These are phyloP conservation scores for Festucalex cinctus DNA, from an alignment of 2,113 vertebrate species.

Conservation along the genomic window DNA sequence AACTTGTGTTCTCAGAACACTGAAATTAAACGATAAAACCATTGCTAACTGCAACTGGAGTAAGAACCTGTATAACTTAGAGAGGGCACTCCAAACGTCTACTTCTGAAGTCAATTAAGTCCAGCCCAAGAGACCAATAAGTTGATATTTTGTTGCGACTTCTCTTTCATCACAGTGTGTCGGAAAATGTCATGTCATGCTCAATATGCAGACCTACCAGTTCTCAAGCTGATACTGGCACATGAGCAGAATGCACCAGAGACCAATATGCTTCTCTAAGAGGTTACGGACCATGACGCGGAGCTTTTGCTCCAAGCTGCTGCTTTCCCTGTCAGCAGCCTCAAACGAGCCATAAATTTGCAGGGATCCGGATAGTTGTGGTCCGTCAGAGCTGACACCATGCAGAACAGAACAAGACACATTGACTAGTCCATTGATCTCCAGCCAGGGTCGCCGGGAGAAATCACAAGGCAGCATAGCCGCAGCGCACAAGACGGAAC, in stretches of 20 bases:
- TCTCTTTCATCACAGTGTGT: conserved; percentile 6
- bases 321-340: conserved; percentile 45
- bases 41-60: background rate
- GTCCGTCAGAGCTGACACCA: conserved; percentile 34
- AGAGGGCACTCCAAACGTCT: background rate
- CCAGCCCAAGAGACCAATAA: background rate
- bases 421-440: conserved; percentile 30
- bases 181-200: conserved; percentile 1
- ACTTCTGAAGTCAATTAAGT: background rate
- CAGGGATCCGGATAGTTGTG: conserved; percentile 14
- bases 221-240: conserved; percentile 27
- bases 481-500: conserved; percentile 23
- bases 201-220: conserved; percentile 21
- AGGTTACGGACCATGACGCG: conserved; percentile 52
- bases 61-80: too few relatives aligned
- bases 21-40: background rate
- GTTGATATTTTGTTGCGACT: background rate
- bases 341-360: conserved; percentile 46
- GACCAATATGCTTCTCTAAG: conserved; percentile 38
- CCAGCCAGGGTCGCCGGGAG: conserved; percentile 18
- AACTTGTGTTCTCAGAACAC: conserved; percentile 5
- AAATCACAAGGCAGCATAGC: conserved; percentile 24
- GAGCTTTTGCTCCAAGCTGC: conserved; percentile 37
- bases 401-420: conserved; percentile 22
- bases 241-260: conserved; percentile 39